Percentiles rank a stretch among this genome's conserved stretches.
Evolutionary conservation across 2,888 invertebrate species (phyloP).

Genomic region (Epinotia nisella): DNA sequence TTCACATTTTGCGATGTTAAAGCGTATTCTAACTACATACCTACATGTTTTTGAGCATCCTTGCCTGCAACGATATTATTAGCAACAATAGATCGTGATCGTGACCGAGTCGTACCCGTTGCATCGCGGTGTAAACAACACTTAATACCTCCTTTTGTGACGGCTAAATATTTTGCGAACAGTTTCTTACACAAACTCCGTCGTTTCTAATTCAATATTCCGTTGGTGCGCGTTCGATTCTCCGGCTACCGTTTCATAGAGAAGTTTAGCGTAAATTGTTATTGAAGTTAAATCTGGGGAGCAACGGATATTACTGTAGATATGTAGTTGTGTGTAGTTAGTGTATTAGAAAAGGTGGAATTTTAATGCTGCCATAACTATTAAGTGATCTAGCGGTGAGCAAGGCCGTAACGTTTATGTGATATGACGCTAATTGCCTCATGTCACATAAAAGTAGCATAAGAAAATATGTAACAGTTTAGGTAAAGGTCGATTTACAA

Average conservation of each 20-base stretch:
- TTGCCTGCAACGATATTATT: not conserved
- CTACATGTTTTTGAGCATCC: not conserved
- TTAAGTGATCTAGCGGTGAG: too few relatives aligned
- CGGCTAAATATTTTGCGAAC: constrained; percentile 83
- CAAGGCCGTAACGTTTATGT: too few relatives aligned
- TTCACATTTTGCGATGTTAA: not conserved
- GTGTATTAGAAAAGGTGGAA: too few relatives aligned
- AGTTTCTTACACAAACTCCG: constrained; percentile 79
- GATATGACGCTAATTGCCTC: too few relatives aligned
- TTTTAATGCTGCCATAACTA: too few relatives aligned
- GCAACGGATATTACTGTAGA: not conserved
- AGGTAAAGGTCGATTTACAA: too few relatives aligned
- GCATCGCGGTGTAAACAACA: constrained; percentile 11
- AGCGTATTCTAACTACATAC: too few relatives aligned
- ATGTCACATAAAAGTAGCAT: too few relatives aligned
- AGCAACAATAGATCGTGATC: not conserved
- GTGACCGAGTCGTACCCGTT: constrained; percentile 22
- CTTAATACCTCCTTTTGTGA: constrained; percentile 79
- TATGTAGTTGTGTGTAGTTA: not conserved
- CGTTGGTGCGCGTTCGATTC: constrained; percentile 53
- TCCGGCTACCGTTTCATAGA: constrained; percentile 40
- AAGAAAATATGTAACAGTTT: too few relatives aligned
- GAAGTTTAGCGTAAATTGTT: constrained; percentile 41
- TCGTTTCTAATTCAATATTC: constrained; percentile 77
- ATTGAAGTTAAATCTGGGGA: constrained; percentile 33